Evolutionary conservation across 2,113 vertebrate genomes (phyloP).

Genomic region (Orthonyx spaldingii): DNA sequence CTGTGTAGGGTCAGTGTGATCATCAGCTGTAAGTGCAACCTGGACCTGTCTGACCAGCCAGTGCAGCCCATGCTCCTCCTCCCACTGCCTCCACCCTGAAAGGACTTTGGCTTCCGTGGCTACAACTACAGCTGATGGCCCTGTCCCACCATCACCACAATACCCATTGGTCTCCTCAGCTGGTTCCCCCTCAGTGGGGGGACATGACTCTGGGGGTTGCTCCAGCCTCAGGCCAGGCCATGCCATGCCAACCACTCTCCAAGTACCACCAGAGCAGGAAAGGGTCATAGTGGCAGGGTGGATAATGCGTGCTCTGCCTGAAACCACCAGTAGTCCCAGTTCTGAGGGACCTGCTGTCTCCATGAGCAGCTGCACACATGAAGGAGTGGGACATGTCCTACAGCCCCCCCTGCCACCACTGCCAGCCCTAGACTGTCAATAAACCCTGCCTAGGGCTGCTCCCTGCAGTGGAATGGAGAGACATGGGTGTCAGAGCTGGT

Average conservation of each 20-base stretch:
- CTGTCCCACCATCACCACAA: too few species aligned
- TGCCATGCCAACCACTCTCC: too few species aligned
- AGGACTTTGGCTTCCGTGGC: slow-evolving; percentile 68
- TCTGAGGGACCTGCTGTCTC: neutral
- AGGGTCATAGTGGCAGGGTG: accelerated
- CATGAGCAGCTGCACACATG: neutral
- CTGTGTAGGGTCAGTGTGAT: slow-evolving; percentile 84
- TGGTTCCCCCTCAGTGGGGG: neutral
- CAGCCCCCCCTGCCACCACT: neutral
- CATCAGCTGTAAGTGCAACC: slow-evolving; percentile 82
- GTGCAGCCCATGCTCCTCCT: slow-evolving; percentile 83
- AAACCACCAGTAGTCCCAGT: neutral
- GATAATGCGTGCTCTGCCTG: accelerated
- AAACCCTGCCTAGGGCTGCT: neutral
- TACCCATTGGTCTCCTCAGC: neutral
- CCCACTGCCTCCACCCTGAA: slow-evolving; percentile 78
- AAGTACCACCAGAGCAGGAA: neutral
- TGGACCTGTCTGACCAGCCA: slow-evolving; percentile 74
- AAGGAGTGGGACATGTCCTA: too few species aligned
- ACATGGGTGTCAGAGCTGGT: neutral
- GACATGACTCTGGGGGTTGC: too few species aligned
- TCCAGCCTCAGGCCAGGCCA: neutral
- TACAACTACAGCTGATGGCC: slow-evolving; percentile 80
- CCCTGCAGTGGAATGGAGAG: neutral
- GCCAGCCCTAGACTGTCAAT: neutral